Base-by-base conservation (phyloP, 92 coral and sea anemone species). In the Virgularia gustaviana region DNA sequence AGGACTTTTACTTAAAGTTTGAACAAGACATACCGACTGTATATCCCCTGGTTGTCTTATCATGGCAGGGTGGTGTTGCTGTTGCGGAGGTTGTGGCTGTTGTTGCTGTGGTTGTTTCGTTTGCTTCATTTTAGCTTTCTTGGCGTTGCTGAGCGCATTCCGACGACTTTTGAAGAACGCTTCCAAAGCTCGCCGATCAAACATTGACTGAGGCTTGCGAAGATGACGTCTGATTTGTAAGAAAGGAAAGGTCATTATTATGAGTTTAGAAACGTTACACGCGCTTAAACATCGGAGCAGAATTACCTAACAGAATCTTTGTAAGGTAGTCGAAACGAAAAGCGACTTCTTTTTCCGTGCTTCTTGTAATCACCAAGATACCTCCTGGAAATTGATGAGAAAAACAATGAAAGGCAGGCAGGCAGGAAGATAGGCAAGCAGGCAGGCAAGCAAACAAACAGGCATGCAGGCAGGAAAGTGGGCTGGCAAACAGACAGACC, bases 161-260 rank as follows among this genome's bases (percentile, higher is more conserved):
- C 92, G 88, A 35, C 98, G 90, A 35, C 78, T 76, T 73, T 96
- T 81, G 8, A 88, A 91, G 86, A 92, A 85, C 42, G 96, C 88
- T 74, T 92, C 98, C 67, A 86, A 81, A 24, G 94, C 94, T 61
- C 82, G 86, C 33, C 96, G 85, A 74, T 92, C 98, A 78, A 92
- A 92, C 56, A 92, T 91, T 19, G 98, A 92, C 29, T 90, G 88
- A 30, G 98, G 98, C n/a, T 96, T 86, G 49, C 89, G 89, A 63
- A 92, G 89, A 72, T 75, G 86, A 65, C 90, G 96, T 77, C 98
- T 92, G 18, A 39, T 8, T 0, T 37, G 12, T 20, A 7, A 29
- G 12, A 56, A 29, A 22, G 31, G 16, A 7, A 56, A 5, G 28
- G 63, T 3, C 6, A 15, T 47, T 47, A 47, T 4, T 4, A 15